Evolutionary conservation across 2,888 invertebrate genomes (phyloP).

Genomic region (Rotaria socialis): DNA sequence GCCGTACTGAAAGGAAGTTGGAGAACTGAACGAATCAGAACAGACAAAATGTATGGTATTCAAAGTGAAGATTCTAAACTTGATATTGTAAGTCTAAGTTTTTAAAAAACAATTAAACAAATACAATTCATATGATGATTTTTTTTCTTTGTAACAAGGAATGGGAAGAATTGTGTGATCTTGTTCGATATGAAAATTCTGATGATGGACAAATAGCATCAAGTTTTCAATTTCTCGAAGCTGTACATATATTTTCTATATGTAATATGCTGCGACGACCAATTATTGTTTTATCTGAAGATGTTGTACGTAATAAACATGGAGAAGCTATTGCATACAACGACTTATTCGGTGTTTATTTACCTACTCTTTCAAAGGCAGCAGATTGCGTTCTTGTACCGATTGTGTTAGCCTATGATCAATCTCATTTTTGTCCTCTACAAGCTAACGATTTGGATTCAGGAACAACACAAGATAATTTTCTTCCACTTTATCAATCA

Average conservation of each 20-base stretch:
- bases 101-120: background rate
- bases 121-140: too few species aligned
- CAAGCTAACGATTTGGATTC: background rate
- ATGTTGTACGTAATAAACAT: slow-evolving; percentile 49
- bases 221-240: slow-evolving; percentile 51
- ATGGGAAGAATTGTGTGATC: slow-evolving; percentile 34
- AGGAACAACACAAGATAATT: background rate
- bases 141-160: background rate
- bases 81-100: background rate
- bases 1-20: background rate
- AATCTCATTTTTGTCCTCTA: slow-evolving; percentile 56
- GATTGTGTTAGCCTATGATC: slow-evolving; percentile 52
- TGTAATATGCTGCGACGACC: slow-evolving; percentile 55
- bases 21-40: slow-evolving; percentile 15
- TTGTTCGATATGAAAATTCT: slow-evolving; percentile 25
- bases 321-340: slow-evolving; percentile 53
- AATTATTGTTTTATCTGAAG: slow-evolving; percentile 53
- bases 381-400: slow-evolving; percentile 51
- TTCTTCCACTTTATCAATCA: background rate
- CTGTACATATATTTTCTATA: slow-evolving; percentile 55
- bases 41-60: background rate
- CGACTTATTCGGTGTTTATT: slow-evolving; percentile 54
- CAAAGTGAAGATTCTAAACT: background rate
- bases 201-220: slow-evolving; percentile 2
- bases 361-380: slow-evolving; percentile 53